phyloP scores from a whole-genome alignment of 2,888 invertebrate species.

The Silvanus unidentatus region DNA sequence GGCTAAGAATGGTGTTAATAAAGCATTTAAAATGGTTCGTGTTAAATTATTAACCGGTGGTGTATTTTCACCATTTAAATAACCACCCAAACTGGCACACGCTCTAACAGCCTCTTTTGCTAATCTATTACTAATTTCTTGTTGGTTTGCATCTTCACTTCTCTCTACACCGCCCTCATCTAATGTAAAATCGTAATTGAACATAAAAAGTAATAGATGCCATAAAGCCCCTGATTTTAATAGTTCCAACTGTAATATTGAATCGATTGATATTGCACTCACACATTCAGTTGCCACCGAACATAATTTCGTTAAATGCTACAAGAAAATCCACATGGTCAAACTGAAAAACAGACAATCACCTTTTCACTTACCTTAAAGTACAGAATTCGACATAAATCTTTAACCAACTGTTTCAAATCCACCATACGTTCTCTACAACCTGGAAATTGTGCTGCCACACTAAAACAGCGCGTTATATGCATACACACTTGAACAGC shows the following conservation, averaged over 20 bases:
- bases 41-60: constrained; percentile 56
- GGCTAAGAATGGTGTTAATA: constrained; percentile 85
- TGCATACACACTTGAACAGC: constrained; percentile 88
- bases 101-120: constrained; percentile 83
- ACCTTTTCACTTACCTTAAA: constrained; percentile 74
- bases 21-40: constrained; percentile 53
- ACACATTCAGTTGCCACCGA: constrained; percentile 88
- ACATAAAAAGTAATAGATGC: constrained; percentile 83
- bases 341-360: constrained; percentile 1
- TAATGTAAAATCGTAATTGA: constrained; percentile 94
- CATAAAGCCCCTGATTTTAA: constrained; percentile 84
- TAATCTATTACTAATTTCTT: constrained; percentile 89
- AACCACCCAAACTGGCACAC: constrained; percentile 75
- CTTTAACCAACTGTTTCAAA: constrained; percentile 79
- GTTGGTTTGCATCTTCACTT: constrained; percentile 76
- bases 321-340: constrained; percentile 24
- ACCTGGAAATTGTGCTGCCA: constrained; percentile 87
- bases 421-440: constrained; percentile 84
- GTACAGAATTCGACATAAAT: constrained; percentile 78
- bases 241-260: constrained; percentile 76
- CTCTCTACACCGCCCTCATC: constrained; percentile 92
- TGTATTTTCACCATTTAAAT: constrained; percentile 46
- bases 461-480: constrained; percentile 88
- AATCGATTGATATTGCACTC: constrained; percentile 80
- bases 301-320: constrained; percentile 78